Conservation (phyloP, 2,888 invertebrate genomes). For the Sarcophaga rosellei region DNA sequence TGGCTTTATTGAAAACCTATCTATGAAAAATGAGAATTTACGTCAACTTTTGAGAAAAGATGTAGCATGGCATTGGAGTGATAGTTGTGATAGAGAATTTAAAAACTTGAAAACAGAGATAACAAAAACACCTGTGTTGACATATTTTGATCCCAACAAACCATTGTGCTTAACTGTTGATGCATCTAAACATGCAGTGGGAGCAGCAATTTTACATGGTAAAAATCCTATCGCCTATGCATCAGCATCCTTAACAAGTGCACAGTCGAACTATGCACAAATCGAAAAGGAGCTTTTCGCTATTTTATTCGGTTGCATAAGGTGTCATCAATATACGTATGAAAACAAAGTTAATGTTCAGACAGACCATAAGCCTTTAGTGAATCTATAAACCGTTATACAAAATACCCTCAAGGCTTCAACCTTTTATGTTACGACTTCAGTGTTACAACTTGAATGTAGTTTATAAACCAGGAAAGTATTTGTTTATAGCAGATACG, state of each 20-base stretch:
- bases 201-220: conserved; percentile 41
- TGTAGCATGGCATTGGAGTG: conserved; percentile 52
- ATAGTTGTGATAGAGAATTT: conserved; percentile 29
- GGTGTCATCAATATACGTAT: conserved; percentile 60
- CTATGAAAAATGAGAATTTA: conserved; percentile 57
- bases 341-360: conserved; percentile 46
- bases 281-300: conserved; percentile 67
- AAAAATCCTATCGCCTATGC: conserved; percentile 51
- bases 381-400: background rate
- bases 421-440: background rate
- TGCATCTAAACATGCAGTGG: conserved; percentile 40
- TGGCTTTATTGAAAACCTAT: conserved; percentile 67
- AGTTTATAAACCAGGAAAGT: background rate
- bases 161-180: conserved; percentile 42
- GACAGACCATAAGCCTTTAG: background rate
- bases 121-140: conserved; percentile 35
- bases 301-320: conserved; percentile 58
- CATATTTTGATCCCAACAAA: conserved; percentile 48
- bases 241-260: conserved; percentile 53
- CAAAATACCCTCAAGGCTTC: background rate
- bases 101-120: conserved; percentile 43
- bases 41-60: conserved; percentile 59
- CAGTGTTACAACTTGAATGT: background rate
- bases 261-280: conserved; percentile 64
- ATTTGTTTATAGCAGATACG: background rate